Conservation (phyloP, 1,140 invertebrate species). For the Eriosoma lanigerum region DNA sequence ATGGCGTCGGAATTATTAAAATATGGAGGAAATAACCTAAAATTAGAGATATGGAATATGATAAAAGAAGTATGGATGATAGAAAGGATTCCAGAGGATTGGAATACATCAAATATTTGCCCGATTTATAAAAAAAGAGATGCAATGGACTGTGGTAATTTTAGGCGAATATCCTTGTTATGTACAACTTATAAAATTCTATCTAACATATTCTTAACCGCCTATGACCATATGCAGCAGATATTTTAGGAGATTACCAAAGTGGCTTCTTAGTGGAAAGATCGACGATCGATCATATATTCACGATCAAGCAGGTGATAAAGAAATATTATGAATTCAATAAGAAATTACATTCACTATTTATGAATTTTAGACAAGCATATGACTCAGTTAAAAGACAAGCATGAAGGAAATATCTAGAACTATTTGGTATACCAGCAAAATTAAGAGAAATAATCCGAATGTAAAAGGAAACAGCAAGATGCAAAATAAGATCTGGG, state of each 20-base stretch:
- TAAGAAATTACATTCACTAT: slow-evolving; percentile 25
- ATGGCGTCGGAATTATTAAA: slow-evolving; percentile 20
- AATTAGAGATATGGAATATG: neutral
- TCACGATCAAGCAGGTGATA: slow-evolving; percentile 39
- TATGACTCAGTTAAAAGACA: slow-evolving; percentile 35
- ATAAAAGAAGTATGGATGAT: slow-evolving; percentile 41
- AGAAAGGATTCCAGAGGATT: slow-evolving; percentile 53
- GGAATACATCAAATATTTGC: slow-evolving; percentile 53
- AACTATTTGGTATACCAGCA: neutral
- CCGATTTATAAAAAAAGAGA: slow-evolving; percentile 55
- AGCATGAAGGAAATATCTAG: neutral
- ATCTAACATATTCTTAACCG: slow-evolving; percentile 14
- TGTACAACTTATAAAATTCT: slow-evolving; percentile 44
- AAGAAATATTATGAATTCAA: no score
- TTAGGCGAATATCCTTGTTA: slow-evolving; percentile 54
- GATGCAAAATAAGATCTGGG: neutral
- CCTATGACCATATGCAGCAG: slow-evolving; percentile 12
- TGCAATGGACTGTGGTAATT: slow-evolving; percentile 53
- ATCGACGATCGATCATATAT: slow-evolving; percentile 38
- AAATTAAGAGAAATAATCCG: no score
- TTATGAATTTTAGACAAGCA: slow-evolving; percentile 34
- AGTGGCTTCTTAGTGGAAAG: slow-evolving; percentile 13
- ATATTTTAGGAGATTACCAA: slow-evolving; percentile 22
- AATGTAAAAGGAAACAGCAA: neutral
- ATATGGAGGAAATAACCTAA: slow-evolving; percentile 2